These are phyloP conservation scores for Coregonus sp. DNA, from an alignment of 2,797 vertebrate species.

Conservation along the genomic window DNA sequence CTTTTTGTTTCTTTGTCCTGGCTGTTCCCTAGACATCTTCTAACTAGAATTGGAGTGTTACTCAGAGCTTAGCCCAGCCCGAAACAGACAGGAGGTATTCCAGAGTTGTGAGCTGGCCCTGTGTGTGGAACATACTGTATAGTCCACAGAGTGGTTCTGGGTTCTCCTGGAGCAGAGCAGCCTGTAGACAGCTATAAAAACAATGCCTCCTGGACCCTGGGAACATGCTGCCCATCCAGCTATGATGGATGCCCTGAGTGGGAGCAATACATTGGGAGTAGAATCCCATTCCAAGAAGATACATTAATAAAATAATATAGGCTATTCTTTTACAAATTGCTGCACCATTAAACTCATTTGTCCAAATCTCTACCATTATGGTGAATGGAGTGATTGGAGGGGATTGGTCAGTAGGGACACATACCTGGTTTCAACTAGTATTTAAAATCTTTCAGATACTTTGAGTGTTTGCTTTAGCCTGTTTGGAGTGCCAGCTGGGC, in stretches of 20 bases:
- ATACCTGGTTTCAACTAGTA: no score
- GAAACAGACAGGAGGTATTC: slow-evolving; percentile 8
- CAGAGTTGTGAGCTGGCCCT: slow-evolving; percentile 11
- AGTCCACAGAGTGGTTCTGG: slow-evolving; percentile 24
- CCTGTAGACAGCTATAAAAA: slow-evolving; percentile 42
- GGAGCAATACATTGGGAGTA: slow-evolving; percentile 12
- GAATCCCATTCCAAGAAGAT: slow-evolving; percentile 12
- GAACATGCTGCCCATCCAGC: slow-evolving; percentile 15
- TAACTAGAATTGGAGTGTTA: slow-evolving; percentile 17
- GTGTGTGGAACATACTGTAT: slow-evolving; percentile 29
- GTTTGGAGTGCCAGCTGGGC: no score
- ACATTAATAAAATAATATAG: slow-evolving; percentile 9
- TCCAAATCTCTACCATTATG: background rate
- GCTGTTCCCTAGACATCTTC: background rate
- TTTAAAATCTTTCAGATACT: no score
- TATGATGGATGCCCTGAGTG: slow-evolving; percentile 24
- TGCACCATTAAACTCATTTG: slow-evolving; percentile 16
- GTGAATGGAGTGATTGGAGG: background rate
- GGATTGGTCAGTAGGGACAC: background rate
- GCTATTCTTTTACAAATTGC: slow-evolving; percentile 19
- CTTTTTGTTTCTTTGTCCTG: background rate
- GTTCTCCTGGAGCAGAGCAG: background rate
- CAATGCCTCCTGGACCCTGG: slow-evolving; percentile 22
- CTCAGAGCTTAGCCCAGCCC: slow-evolving; percentile 5
- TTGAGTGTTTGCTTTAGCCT: no score